Percentiles rank a stretch among this genome's conserved stretches.
phyloP scores from a whole-genome alignment of 2,797 vertebrate species.

The Zonotrichia albicollis region DNA sequence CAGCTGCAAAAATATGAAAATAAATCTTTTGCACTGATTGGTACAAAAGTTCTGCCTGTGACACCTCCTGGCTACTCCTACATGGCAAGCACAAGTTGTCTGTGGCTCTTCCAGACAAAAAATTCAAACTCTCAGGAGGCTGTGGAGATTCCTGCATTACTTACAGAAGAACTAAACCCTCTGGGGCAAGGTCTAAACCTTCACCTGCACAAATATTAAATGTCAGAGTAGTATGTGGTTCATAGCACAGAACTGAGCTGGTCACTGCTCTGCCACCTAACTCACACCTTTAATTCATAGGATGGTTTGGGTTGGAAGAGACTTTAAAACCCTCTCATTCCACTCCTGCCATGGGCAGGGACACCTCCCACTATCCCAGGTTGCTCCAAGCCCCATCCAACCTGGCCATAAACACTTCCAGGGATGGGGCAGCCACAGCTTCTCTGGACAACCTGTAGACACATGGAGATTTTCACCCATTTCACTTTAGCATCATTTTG shows the following conservation, averaged over 20 bases:
- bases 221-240: rapidly evolving
- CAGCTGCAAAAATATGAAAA: background rate
- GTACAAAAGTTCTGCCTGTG: background rate
- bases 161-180: background rate
- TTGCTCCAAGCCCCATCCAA: background rate
- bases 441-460: background rate
- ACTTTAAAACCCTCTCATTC: background rate
- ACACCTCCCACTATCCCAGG: background rate
- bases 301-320: background rate
- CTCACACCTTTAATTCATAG: background rate
- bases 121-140: background rate
- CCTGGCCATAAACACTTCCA: background rate
- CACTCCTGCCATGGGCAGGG: background rate
- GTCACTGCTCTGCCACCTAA: background rate
- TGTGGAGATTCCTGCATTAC: background rate
- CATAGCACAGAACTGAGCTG: background rate
- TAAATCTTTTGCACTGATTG: background rate
- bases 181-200: background rate
- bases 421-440: background rate
- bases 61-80: background rate
- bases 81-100: background rate
- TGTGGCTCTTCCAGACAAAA: background rate
- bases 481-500: background rate
- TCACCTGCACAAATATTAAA: too few species aligned
- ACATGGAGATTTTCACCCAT: background rate